Evolutionary conservation across 2,113 vertebrate species (phyloP).

Genomic region (Rutilus rutilus): DNA sequence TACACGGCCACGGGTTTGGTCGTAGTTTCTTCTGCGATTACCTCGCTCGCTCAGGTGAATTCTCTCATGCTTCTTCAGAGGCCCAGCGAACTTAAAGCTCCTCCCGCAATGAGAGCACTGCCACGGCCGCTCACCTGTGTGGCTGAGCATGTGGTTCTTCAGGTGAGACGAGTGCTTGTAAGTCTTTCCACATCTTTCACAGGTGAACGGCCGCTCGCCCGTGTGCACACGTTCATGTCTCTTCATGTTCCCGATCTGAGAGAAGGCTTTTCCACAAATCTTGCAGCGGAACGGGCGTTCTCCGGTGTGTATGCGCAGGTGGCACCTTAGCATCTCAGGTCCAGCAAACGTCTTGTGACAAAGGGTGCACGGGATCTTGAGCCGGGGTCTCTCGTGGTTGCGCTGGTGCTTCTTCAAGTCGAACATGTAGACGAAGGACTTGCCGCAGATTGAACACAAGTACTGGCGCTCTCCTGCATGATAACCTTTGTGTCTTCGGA

Average conservation of each 20-base stretch:
- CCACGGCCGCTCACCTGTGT: slow-evolving; percentile 68
- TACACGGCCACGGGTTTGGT: slow-evolving; percentile 32
- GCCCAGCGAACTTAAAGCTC: slow-evolving; percentile 58
- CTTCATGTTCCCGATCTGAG: slow-evolving; percentile 59
- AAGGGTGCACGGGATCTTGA: slow-evolving; percentile 50
- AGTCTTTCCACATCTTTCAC: slow-evolving; percentile 68
- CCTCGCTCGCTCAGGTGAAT: slow-evolving; percentile 38
- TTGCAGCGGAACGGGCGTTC: slow-evolving; percentile 62
- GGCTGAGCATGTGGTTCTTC: slow-evolving; percentile 61
- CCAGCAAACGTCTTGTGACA: slow-evolving; percentile 58
- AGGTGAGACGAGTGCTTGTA: slow-evolving; percentile 68
- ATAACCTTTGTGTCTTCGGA: slow-evolving; percentile 69
- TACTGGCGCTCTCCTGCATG: slow-evolving; percentile 67
- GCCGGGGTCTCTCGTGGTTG: slow-evolving; percentile 44
- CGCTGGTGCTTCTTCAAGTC: slow-evolving; percentile 63
- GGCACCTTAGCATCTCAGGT: slow-evolving; percentile 61
- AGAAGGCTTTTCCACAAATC: slow-evolving; percentile 57
- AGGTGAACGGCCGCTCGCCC: slow-evolving; percentile 49
- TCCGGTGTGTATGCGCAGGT: slow-evolving; percentile 70
- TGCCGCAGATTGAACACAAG: slow-evolving; percentile 56
- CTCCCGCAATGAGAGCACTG: slow-evolving; percentile 66
- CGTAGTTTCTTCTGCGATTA: slow-evolving; percentile 2
- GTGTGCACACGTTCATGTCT: slow-evolving; percentile 61
- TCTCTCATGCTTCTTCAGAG: slow-evolving; percentile 55
- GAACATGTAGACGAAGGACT: slow-evolving; percentile 61